Base-by-base conservation (phyloP, 23 tunicate genomes). In the Diplosoma virens region DNA sequence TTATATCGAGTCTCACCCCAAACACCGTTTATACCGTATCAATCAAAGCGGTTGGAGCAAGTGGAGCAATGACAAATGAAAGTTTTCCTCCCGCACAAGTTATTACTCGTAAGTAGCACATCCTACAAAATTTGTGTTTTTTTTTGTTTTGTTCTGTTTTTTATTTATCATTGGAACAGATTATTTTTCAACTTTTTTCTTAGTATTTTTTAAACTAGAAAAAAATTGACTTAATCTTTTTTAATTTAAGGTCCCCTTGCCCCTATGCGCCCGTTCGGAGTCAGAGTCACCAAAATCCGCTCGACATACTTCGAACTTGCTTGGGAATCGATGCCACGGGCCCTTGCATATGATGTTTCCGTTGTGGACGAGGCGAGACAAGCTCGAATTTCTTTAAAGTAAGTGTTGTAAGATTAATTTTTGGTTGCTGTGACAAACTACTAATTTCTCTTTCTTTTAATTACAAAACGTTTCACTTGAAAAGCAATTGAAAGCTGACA, bases 321-420 rank as follows among this genome's bases (percentile, higher is more conserved):
- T 5, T 87, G 93, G 93, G 66, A 47, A 16, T 30, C n/a, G 0
- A 67, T 84, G 32, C 58, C 47, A 5, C 73, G 93, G 9, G 86
- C 93, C 36, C 25, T 87, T 21, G 17, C 56, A n/a, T 87, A 87
- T 81, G 86, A 80, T 78, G 86, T 87, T 60, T 50, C 59, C 22
- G 33, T 87, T 3, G 22, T 33, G 17, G 75, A 66, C 41, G 73
- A 72, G 48, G 78, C 78, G 33, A 45, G 52, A 9, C n/a, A n/a
- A n/a, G n/a, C n/a, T n/a, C n/a, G n/a, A n/a, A n/a, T n/a, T n/a
- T n/a, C n/a, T n/a, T n/a, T n/a, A n/a, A n/a, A n/a, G n/a, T n/a
- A n/a, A n/a, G n/a, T n/a, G n/a, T n/a, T n/a, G n/a, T n/a, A n/a
- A n/a, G n/a, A n/a, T n/a, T n/a, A n/a, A n/a, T n/a, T n/a, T n/a